A percentile compares a stretch with the other conserved stretches of the same genome.
Evolutionary conservation across 37 sponge, comb jelly and placozoan genomes (phyloP).

Genomic region (Haliclona indistincta): DNA sequence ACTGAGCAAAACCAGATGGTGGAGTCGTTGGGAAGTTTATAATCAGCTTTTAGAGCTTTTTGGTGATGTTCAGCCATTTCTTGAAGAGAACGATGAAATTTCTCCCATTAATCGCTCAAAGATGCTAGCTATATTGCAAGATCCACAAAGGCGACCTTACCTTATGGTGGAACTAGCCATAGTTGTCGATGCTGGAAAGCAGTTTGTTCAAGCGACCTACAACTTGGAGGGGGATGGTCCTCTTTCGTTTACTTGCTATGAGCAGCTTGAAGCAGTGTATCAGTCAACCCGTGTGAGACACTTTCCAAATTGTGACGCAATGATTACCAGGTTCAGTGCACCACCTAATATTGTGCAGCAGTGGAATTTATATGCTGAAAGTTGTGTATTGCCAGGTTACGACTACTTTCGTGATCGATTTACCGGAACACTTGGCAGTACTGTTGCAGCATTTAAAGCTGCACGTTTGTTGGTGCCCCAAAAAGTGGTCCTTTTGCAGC

Average conservation of each 20-base stretch:
- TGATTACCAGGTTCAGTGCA: not conserved
- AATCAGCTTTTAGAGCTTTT: constrained; percentile 3
- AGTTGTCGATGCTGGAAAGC: constrained; percentile 37
- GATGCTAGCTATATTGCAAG: constrained; percentile 33
- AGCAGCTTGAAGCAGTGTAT: constrained; percentile 13
- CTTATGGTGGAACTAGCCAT: constrained; percentile 49
- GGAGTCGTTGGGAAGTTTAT: constrained; percentile 10
- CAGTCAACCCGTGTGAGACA: constrained; percentile 2
- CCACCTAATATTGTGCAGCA: not conserved
- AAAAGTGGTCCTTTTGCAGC: constrained; percentile 13
- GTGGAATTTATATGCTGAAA: constrained; percentile 12
- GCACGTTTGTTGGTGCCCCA: constrained; percentile 15
- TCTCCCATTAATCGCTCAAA: constrained; percentile 43
- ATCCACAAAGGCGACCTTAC: constrained; percentile 3
- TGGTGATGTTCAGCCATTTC: constrained; percentile 7
- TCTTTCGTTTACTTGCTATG: constrained; percentile 38
- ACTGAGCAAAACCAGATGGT: constrained; percentile 2
- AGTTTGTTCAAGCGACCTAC: constrained; percentile 54
- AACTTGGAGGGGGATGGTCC: constrained; percentile 49
- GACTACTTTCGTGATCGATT: constrained; percentile 18
- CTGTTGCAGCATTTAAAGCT: constrained; percentile 28
- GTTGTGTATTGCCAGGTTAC: constrained; percentile 24
- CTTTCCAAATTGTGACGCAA: constrained; percentile 33
- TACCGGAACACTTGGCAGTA: not conserved
- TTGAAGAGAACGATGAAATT: constrained; percentile 32